These are phyloP conservation scores for Rhea americana DNA, from an alignment of 2,113 vertebrate species.

Conservation along the genomic window DNA sequence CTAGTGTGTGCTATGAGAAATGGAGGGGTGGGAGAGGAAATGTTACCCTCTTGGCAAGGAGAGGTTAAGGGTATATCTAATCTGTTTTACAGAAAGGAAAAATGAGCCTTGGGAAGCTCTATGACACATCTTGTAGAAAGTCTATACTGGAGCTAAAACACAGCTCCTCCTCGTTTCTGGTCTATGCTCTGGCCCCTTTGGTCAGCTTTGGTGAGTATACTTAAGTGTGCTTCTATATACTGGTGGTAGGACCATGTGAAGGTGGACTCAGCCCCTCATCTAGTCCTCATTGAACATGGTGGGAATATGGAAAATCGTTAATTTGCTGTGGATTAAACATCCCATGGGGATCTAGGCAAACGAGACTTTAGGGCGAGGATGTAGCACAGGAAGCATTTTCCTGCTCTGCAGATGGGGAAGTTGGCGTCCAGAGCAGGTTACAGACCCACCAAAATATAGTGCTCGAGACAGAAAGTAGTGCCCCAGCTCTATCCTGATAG, in stretches of 20 bases:
- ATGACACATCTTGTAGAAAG: background rate
- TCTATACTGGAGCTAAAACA: background rate
- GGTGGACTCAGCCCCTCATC: background rate
- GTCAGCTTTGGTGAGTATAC: background rate
- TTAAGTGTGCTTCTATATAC: background rate
- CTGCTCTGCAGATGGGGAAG: background rate
- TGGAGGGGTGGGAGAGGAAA: background rate
- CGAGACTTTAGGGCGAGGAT: background rate
- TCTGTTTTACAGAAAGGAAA: background rate
- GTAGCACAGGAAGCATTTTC: background rate
- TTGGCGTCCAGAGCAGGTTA: background rate
- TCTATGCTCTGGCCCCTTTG: rapidly evolving
- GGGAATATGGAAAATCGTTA: background rate
- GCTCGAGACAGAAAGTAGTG: background rate
- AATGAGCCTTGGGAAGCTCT: background rate
- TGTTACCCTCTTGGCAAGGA: background rate
- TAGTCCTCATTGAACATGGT: background rate
- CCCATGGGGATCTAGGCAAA: background rate
- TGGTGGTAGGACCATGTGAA: background rate
- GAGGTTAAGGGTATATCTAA: background rate
- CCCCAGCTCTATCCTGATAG: background rate
- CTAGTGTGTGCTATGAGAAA: background rate
- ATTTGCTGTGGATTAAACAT: background rate
- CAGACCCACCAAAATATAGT: background rate
- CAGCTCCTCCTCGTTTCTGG: background rate